Evolutionary conservation across 1,140 invertebrate genomes (phyloP), one percentile per base, ranked within the genome.

Genomic region (Neomicropteryx cornuta): DNA sequence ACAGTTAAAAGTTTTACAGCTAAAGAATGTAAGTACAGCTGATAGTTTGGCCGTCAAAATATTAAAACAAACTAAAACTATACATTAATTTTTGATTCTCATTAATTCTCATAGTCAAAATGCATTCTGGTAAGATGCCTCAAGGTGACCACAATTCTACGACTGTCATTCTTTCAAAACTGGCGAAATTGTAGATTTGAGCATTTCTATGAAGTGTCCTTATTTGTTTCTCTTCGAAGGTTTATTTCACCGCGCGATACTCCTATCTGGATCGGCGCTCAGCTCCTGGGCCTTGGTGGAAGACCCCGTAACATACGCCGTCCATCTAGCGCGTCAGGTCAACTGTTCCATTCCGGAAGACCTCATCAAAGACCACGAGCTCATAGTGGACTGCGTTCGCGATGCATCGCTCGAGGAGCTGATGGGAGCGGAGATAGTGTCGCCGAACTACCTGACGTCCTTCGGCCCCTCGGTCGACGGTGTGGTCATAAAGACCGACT

Each of bases 211-310:
- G n/a, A n/a, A n/a, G n/a, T n/a, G n/a, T n/a, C n/a, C n/a, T n/a
- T n/a, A n/a, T n/a, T n/a, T n/a, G n/a, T n/a, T n/a, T n/a, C n/a
- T n/a, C n/a, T n/a, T n/a, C n/a, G 2, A 62, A 82, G 85, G 82
- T 45, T 65, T 96, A 3, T 96, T 97, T 58, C 87, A 92, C 46
- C 76, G 91, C 43, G 84, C 87, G 4, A 83, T 96, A 38, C 70
- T 97, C 4, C 72, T 95, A 52, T 92, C 88, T 2, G 93, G 93
- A 5, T 95, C 93, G 13, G 92, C 93, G 1, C 65, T 96, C 8
- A 88, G 87, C 30, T 88, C 85, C 1, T 97, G 89, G 94, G 92
- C 92, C 0, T 68, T 94, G 27, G 87, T 94, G 2, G 82, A 89
- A 49, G 87, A 95, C 60, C 89, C 92, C 0, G 79, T 85, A 0